Conservation (phyloP, 2,797 vertebrate species). For the Lacerta bilineata region DNA sequence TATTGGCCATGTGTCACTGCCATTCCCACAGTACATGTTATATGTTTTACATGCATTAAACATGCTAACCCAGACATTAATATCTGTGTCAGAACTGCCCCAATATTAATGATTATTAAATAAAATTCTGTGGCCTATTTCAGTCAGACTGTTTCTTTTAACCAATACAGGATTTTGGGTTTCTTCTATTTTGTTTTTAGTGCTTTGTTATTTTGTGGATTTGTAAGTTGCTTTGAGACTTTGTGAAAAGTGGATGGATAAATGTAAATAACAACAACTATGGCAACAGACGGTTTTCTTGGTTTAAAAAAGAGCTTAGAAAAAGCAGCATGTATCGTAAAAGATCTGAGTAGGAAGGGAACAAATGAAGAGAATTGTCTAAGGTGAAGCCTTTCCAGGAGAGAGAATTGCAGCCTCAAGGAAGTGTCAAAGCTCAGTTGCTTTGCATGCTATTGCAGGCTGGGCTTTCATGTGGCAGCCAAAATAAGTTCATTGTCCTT, state of each 20-base stretch:
- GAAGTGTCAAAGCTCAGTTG: conserved; percentile 38
- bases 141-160: conserved; percentile 19
- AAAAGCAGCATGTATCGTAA: conserved; percentile 46
- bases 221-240: too few species aligned
- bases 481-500: background rate
- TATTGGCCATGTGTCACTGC: background rate
- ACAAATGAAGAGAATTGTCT: conserved; percentile 35
- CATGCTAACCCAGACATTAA: background rate
- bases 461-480: conserved; percentile 43
- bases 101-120: background rate
- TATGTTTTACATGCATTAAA: conserved; percentile 25
- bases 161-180: background rate
- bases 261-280: too few species aligned
- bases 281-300: too few species aligned
- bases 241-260: too few species aligned
- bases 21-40: background rate
- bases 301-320: conserved; percentile 33
- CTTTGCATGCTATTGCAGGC: conserved; percentile 60
- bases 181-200: too few species aligned
- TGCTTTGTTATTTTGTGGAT: too few species aligned
- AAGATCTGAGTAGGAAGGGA: conserved; percentile 50
- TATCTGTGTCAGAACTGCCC: background rate
- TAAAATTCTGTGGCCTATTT: background rate
- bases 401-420: conserved; percentile 43
- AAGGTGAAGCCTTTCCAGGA: conserved; percentile 50